Conservation (phyloP, 2,797 vertebrate genomes). For the Xenops minutus region DNA sequence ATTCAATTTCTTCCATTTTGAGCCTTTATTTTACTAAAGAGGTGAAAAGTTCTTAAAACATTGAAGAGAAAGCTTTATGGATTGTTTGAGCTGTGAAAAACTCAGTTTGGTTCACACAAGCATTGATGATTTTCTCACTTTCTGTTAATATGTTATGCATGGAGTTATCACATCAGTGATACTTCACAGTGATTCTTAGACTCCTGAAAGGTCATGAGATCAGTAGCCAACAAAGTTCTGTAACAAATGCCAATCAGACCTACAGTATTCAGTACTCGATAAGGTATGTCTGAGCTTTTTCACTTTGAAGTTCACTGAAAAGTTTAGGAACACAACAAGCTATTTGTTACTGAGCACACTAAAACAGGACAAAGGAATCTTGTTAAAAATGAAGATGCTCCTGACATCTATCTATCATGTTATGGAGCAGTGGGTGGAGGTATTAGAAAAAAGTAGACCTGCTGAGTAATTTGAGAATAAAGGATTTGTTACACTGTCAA, state of each 20-base stretch:
- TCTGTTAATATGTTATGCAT: conserved; percentile 13
- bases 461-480: conserved; percentile 8
- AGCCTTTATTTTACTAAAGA: conserved; percentile 36
- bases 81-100: conserved; percentile 63
- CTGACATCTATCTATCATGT: neutral
- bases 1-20: conserved; percentile 38
- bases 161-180: conserved; percentile 24
- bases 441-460: neutral
- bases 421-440: neutral
- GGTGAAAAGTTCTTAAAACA: conserved; percentile 45
- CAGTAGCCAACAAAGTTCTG: neutral
- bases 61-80: conserved; percentile 24
- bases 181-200: conserved; percentile 21
- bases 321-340: neutral
- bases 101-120: conserved; percentile 38
- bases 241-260: neutral
- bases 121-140: conserved; percentile 54
- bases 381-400: neutral
- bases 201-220: conserved; percentile 1
- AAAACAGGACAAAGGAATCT: neutral
- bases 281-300: neutral
- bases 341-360: neutral
- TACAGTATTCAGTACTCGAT: neutral
- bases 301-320: neutral
- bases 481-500: neutral